A percentile compares a stretch with the other conserved stretches of the same genome.
Conservation (phyloP, 2,888 invertebrate species). For the Tanaodytes sp. region DNA sequence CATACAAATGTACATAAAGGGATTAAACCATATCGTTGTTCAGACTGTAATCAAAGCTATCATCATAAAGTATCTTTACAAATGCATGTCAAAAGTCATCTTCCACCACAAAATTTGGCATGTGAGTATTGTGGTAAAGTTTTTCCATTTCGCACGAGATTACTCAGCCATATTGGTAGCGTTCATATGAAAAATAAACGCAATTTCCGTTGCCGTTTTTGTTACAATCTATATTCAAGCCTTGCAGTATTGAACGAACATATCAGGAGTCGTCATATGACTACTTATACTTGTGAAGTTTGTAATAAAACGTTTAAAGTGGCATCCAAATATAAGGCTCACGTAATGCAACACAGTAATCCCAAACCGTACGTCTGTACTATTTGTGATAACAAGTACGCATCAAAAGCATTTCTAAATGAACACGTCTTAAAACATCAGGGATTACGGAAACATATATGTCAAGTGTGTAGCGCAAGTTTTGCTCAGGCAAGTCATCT, state of each 20-base stretch:
- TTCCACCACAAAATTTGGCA: constrained; percentile 71
- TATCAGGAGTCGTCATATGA: constrained; percentile 69
- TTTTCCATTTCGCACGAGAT: constrained; percentile 70
- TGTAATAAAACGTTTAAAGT: constrained; percentile 71
- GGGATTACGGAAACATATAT: constrained; percentile 69
- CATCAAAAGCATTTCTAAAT: constrained; percentile 70
- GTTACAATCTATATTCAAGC: constrained; percentile 71
- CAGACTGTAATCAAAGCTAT: constrained; percentile 70
- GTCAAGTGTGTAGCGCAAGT: constrained; percentile 69
- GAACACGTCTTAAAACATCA: constrained; percentile 71
- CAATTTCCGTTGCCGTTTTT: constrained; percentile 70
- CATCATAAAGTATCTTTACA: constrained; percentile 72
- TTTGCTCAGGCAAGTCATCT: constrained; percentile 72
- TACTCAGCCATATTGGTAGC: constrained; percentile 70
- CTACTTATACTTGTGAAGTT: constrained; percentile 70
- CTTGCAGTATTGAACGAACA: constrained; percentile 70
- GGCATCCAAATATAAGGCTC: constrained; percentile 69
- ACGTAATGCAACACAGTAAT: constrained; percentile 70
- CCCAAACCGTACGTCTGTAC: constrained; percentile 70
- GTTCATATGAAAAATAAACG: constrained; percentile 70
- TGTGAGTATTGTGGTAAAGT: constrained; percentile 72
- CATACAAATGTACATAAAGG: constrained; percentile 72
- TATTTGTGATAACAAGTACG: constrained; percentile 70
- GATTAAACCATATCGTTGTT: constrained; percentile 68
- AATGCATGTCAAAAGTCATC: constrained; percentile 71